Evolutionary conservation across 2,113 vertebrate species (phyloP).

Genomic region (Empidonax traillii): DNA sequence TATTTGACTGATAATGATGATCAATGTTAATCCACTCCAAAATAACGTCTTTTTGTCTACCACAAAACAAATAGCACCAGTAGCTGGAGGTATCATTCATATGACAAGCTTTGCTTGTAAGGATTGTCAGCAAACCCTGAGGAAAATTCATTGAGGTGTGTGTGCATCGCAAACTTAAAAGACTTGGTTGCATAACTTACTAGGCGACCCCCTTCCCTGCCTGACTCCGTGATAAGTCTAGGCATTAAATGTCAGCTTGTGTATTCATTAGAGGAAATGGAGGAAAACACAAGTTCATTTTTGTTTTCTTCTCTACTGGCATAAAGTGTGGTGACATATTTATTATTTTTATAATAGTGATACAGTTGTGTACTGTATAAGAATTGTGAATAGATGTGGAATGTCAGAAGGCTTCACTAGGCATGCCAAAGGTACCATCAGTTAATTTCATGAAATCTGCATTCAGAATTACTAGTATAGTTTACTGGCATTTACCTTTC

Average conservation of each 20-base stretch:
- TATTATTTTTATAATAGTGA: neutral
- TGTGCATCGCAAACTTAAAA: constrained; percentile 52
- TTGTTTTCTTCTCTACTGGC: neutral
- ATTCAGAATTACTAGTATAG: neutral
- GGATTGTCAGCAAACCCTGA: constrained; percentile 13
- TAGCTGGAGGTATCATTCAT: constrained; percentile 2
- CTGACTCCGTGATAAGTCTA: constrained; percentile 14
- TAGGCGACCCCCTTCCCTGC: neutral
- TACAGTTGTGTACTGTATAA: neutral
- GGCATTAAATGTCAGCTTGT: neutral
- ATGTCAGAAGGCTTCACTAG: neutral
- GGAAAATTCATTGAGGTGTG: constrained; percentile 40
- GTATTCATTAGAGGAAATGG: neutral
- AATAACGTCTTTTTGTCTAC: constrained; percentile 62
- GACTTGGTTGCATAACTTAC: constrained; percentile 46
- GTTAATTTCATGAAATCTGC: neutral
- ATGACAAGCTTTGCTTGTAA: constrained; percentile 1
- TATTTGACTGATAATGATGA: constrained; percentile 24
- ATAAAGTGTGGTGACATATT: neutral
- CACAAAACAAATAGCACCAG: constrained; percentile 37
- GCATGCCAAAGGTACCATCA: neutral
- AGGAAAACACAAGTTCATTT: neutral
- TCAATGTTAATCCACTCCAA: constrained; percentile 57
- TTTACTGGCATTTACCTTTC: neutral
- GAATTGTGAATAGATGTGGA: neutral